These are phyloP conservation scores for Hiodon alosoides DNA, from an alignment of 2,113 vertebrate genomes.

Conservation along the genomic window DNA sequence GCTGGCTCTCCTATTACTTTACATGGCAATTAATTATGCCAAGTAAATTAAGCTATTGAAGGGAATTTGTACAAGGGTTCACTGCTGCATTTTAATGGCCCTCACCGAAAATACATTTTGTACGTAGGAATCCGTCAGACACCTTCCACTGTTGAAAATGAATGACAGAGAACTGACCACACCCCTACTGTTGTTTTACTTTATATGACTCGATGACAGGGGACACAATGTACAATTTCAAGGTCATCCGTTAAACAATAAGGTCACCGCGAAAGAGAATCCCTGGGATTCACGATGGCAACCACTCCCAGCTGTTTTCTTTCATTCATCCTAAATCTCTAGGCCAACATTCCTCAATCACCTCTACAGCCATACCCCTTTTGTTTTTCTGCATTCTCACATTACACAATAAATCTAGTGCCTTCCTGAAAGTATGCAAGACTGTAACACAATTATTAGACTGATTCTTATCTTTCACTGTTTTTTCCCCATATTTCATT, in stretches of 20 bases:
- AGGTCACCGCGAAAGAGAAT: conserved; percentile 8
- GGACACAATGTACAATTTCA: conserved; percentile 10
- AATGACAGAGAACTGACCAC: not conserved
- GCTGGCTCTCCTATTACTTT: no score
- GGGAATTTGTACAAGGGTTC: no score
- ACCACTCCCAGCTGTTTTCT: conserved; percentile 7
- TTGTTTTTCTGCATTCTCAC: not conserved
- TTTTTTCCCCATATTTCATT: not conserved
- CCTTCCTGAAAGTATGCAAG: not conserved
- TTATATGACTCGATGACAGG: conserved; percentile 4
- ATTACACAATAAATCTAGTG: not conserved
- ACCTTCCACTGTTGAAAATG: not conserved
- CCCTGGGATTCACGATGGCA: not conserved
- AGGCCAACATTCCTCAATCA: not conserved
- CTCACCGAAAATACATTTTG: not conserved
- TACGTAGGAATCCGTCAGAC: not conserved
- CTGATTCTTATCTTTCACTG: not conserved
- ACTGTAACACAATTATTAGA: not conserved
- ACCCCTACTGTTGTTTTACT: not conserved
- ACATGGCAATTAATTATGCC: no score
- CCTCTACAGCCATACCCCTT: not conserved
- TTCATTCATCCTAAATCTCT: not conserved
- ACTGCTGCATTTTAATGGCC: not conserved
- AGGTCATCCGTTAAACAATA: conserved; percentile 5
- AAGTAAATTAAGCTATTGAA: no score